Evolutionary conservation across 2,113 vertebrate species (phyloP).

Genomic region (Corythoichthys haematopterus): DNA sequence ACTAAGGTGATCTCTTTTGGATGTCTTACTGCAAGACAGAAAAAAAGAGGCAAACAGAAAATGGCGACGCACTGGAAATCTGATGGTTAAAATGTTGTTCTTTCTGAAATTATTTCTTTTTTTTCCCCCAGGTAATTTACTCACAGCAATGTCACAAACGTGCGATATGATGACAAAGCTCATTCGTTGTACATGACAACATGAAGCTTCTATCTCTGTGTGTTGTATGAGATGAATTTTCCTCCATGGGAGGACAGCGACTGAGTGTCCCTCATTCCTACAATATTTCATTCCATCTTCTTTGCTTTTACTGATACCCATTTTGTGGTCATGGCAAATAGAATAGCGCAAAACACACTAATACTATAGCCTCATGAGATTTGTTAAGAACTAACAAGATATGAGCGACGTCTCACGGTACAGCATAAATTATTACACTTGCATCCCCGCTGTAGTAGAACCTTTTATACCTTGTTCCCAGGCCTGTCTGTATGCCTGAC

Average conservation of each 20-base stretch:
- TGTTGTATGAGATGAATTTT: not conserved
- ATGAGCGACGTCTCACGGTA: not conserved
- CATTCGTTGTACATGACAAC: too few species aligned
- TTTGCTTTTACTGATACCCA: not conserved
- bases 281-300: not conserved
- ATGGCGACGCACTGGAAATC: too few species aligned
- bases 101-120: too few species aligned
- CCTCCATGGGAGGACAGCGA: not conserved
- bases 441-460: not conserved
- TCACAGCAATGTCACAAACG: too few species aligned
- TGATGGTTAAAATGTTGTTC: too few species aligned
- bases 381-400: not conserved
- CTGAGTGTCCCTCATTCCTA: not conserved
- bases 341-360: not conserved
- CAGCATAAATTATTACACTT: not conserved
- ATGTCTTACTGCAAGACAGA: too few species aligned
- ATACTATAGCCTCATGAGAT: not conserved
- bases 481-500: conserved; percentile 47
- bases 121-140: too few species aligned
- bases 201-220: too few species aligned
- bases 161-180: too few species aligned
- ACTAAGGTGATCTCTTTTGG: too few species aligned
- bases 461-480: conserved; percentile 61
- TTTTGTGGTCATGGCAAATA: not conserved
- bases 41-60: too few species aligned